Conservation (phyloP, 1,140 invertebrate genomes). For the Drosophila navojoa region DNA sequence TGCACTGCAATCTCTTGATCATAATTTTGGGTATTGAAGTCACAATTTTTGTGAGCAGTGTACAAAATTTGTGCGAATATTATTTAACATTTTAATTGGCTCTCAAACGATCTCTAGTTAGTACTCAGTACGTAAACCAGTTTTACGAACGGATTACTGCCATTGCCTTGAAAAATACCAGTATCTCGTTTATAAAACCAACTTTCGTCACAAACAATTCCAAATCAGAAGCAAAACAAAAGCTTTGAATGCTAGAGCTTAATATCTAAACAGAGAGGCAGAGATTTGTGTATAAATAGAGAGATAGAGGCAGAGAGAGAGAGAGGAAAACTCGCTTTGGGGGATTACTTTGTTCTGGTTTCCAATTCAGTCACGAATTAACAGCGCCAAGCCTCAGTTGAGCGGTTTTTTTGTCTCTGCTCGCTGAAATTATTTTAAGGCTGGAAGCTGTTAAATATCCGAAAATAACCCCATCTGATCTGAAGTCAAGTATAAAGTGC, state of each 20-base stretch:
- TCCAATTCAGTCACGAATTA: conserved; percentile 55
- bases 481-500: conserved; percentile 59
- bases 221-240: conserved; percentile 7
- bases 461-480: conserved; percentile 58
- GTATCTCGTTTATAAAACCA: conserved; percentile 15
- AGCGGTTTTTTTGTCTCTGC: conserved; percentile 7
- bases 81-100: conserved; percentile 32
- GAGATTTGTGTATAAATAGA: conserved; percentile 3
- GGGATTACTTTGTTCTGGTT: conserved; percentile 15
- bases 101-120: conserved; percentile 34
- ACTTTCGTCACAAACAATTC: conserved; percentile 30
- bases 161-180: conserved; percentile 35
- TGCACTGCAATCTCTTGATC: too few species aligned
- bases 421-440: conserved; percentile 28
- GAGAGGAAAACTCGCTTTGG: conserved; percentile 40
- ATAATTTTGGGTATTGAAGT: not conserved
- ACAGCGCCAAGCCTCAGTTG: conserved; percentile 38
- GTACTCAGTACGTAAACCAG: conserved; percentile 29
- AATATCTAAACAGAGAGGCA: conserved; percentile 4
- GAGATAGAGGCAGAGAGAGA: not conserved
- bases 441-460: conserved; percentile 45
- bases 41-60: not conserved
- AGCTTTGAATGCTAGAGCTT: conserved; percentile 20
- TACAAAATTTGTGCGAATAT: conserved; percentile 15
- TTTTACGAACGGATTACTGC: conserved; percentile 15